A percentile compares a stretch with the other conserved stretches of the same genome.
Conservation (phyloP, 2,113 vertebrate genomes). For the Ailuropoda melanoleuca region DNA sequence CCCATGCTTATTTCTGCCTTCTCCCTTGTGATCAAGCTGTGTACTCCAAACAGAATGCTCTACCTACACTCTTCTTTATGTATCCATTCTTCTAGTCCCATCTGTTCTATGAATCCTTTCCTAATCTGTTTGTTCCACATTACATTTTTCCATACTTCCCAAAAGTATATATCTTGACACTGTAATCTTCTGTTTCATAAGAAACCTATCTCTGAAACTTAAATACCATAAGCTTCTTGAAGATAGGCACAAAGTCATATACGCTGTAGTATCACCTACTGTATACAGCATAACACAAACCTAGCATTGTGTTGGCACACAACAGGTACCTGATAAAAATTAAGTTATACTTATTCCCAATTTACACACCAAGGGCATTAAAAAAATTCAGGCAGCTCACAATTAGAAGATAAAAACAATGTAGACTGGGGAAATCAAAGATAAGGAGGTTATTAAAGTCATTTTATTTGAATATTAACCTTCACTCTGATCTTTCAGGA, state of each 20-base stretch:
- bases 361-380: not conserved
- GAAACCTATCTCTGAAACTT: not conserved
- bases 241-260: not conserved
- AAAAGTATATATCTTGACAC: not conserved
- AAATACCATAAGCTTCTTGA: slow-evolving; percentile 34
- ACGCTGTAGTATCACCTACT: not conserved
- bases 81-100: slow-evolving; percentile 16
- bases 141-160: slow-evolving; percentile 11
- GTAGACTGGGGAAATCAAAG: not conserved
- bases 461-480: slow-evolving; percentile 45
- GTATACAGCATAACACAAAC: not conserved
- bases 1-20: not conserved
- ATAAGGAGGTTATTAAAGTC: not conserved
- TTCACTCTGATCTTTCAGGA: not conserved
- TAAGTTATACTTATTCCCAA: slow-evolving; percentile 32
- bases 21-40: not conserved
- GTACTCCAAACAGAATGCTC: not conserved
- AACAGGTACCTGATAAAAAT: slow-evolving; percentile 35
- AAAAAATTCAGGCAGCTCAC: not conserved
- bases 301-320: not conserved
- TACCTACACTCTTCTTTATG: slow-evolving; percentile 11
- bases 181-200: slow-evolving; percentile 1
- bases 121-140: slow-evolving; percentile 9
- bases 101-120: slow-evolving; percentile 28
- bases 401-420: slow-evolving; percentile 40